phyloP scores from a whole-genome alignment of 2,797 vertebrate species.

The Sebastes minor region DNA sequence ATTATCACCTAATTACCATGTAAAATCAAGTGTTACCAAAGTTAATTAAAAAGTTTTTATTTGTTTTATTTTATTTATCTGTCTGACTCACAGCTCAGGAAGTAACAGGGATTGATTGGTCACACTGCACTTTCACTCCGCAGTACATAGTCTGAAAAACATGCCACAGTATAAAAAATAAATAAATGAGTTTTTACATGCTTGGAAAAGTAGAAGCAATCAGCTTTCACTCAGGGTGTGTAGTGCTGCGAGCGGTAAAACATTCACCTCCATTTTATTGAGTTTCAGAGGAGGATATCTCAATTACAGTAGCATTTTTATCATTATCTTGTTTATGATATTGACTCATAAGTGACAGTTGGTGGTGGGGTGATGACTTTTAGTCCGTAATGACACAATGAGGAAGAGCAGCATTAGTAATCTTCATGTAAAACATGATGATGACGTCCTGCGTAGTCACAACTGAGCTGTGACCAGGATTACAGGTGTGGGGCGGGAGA shows the following conservation, averaged over 20 bases:
- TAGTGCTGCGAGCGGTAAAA: background rate
- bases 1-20: too few species aligned
- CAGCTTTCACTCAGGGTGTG: background rate
- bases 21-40: too few species aligned
- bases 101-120: background rate
- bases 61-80: too few species aligned
- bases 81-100: too few species aligned
- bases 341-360: background rate
- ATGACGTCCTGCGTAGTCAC: background rate
- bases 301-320: too few species aligned
- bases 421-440: background rate
- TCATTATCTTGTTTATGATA: too few species aligned
- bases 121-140: background rate
- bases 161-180: background rate
- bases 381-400: conserved; percentile 2
- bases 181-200: background rate
- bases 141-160: background rate
- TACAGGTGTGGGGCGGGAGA: background rate
- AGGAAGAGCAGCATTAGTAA: background rate
- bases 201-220: background rate
- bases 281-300: background rate
- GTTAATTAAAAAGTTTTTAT: too few species aligned
- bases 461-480: background rate
- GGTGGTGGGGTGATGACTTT: background rate
- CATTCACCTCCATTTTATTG: background rate